Evolutionary conservation across 2,113 vertebrate species (phyloP).

Genomic region (Sclerurus mexicanus): DNA sequence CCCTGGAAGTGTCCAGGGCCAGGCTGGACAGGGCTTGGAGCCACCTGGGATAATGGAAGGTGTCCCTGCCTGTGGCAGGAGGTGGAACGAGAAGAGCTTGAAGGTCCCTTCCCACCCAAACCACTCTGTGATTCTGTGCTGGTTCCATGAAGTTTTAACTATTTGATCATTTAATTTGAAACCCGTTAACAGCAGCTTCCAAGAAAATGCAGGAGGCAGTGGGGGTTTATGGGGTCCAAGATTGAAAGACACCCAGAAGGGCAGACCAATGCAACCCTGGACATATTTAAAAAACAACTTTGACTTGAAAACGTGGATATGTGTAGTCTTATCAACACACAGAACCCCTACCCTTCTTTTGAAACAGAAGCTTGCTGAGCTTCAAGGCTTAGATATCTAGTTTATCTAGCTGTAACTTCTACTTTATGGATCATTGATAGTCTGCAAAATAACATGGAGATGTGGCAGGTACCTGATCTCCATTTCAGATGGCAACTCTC

Average conservation of each 20-base stretch:
- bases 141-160: neutral
- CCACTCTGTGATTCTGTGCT: neutral
- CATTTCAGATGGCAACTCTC: neutral
- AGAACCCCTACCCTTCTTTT: neutral
- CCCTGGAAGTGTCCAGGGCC: neutral
- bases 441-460: neutral
- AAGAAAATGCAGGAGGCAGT: neutral
- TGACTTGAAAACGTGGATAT: neutral
- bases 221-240: neutral
- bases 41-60: rapidly evolving
- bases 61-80: neutral
- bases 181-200: neutral
- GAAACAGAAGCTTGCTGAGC: neutral
- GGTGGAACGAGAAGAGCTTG: neutral
- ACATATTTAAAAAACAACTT: neutral
- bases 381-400: neutral
- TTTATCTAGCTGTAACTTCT: neutral
- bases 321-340: neutral
- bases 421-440: neutral
- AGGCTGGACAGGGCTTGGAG: rapidly evolving
- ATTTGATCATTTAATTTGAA: neutral
- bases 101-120: neutral
- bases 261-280: neutral
- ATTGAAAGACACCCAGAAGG: neutral
- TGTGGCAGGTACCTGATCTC: neutral